A percentile compares a stretch with the other conserved stretches of the same genome.
phyloP scores from a whole-genome alignment of 2,797 vertebrate species.

The Lerista edwardsae region DNA sequence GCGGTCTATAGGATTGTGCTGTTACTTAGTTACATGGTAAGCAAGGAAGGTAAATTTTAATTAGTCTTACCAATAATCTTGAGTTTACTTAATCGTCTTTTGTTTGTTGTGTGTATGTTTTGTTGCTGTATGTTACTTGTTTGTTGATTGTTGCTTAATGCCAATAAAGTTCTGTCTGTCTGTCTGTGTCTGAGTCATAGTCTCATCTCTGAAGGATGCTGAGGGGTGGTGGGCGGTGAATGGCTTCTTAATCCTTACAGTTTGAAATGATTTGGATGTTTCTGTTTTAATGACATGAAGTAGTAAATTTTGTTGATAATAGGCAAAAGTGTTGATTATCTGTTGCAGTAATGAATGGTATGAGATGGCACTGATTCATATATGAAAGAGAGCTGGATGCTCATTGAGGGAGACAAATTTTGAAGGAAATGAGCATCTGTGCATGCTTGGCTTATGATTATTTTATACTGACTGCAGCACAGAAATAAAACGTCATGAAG shows the following conservation, averaged over 20 bases:
- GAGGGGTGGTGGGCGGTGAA: neutral
- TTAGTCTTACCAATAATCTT: too few species aligned
- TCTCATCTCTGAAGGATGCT: neutral
- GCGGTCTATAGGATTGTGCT: too few species aligned
- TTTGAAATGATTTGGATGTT: neutral
- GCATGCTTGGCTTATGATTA: slow-evolving; percentile 5
- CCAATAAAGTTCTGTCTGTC: too few species aligned
- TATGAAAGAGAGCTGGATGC: neutral
- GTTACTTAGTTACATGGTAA: too few species aligned
- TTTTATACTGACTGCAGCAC: neutral
- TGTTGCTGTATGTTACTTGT: too few species aligned
- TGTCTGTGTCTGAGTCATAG: too few species aligned
- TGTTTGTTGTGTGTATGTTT: too few species aligned
- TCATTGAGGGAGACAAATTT: neutral
- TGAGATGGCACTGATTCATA: slow-evolving; percentile 4
- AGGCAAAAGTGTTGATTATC: slow-evolving; percentile 8
- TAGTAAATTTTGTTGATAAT: neutral
- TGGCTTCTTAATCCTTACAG: neutral
- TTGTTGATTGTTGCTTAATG: too few species aligned
- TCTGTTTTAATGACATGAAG: slow-evolving; percentile 4
- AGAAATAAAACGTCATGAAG: neutral
- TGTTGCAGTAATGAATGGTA: neutral
- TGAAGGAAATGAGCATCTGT: neutral
- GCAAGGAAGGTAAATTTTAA: too few species aligned
- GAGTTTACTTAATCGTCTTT: too few species aligned